Evolutionary conservation across 2,888 invertebrate genomes (phyloP), one percentile per base, ranked within the genome.

Genomic region (Brachyptera risi): DNA sequence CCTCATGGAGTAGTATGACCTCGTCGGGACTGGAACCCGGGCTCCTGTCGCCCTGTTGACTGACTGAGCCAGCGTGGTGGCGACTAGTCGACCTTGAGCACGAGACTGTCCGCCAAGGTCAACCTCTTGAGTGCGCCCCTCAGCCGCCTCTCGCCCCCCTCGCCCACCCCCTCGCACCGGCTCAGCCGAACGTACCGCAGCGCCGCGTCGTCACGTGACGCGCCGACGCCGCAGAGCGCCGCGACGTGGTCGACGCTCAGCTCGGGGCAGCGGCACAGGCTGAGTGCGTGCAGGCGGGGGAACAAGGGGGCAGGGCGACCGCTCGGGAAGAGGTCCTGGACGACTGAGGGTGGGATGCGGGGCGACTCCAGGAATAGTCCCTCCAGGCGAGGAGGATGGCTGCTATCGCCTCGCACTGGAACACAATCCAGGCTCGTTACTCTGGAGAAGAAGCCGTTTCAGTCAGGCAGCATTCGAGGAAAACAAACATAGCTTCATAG

Each of bases 281-380:
- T 69, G 17, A 68, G 37, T 2, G 66, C 64, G 57, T 60, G 56
- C 35, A 65, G 61, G 7, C 62, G 37, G 13, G 59, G 68, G 66
- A 51, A 67, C 47, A 26, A 38, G 21, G 15, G 57, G 19, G 26
- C 58, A 13, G 13, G 40, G 15, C 27, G 27, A 21, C 17, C 7
- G 15, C 27, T 23, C 1, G 47, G 57, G 27, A 69, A 67, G 3
- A 69, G 31, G 13, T 63, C 62, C 17, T 63, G 54, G 15, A 66
- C 60, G 42, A 44, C 27, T 0, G 61, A 60, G 11, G 66, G 63
- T 1, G 65, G 44, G 37, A 70, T 68, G 26, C 71, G 61, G 1
- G 71, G 71, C 0, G 69, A 70, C 59, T 71, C 71, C 9, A 71
- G 64, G 58, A 70, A 70, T 4, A 71, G 27, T 1, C 69, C 70